These are phyloP conservation scores for Epizoanthus stellaris DNA, from an alignment of 92 coral and sea anemone genomes.

Conservation along the genomic window DNA sequence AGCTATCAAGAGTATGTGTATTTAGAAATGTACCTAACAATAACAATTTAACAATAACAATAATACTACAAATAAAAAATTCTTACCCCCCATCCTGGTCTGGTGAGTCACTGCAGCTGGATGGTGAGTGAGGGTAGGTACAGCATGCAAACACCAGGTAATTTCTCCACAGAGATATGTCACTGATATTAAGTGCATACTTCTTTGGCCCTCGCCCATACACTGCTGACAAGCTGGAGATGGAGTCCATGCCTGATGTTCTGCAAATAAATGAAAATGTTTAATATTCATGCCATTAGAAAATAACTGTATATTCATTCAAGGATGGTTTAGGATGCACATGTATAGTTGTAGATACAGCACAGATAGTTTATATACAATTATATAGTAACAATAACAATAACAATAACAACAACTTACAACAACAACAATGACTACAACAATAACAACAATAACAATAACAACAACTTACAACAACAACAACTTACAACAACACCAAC, in stretches of 20 bases:
- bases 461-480: too few species aligned
- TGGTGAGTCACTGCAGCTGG: constrained; percentile 72
- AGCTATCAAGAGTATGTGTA: too few species aligned
- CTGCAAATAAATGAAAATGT: constrained; percentile 49
- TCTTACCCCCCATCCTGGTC: constrained; percentile 95
- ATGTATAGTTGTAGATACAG: too few species aligned
- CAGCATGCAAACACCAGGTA: constrained; percentile 95
- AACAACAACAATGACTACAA: too few species aligned
- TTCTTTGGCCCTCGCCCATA: constrained; percentile 97
- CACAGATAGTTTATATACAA: too few species aligned
- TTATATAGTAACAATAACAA: too few species aligned
- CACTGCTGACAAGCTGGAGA: constrained; percentile 93
- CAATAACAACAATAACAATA: too few species aligned
- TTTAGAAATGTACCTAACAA: too few species aligned
- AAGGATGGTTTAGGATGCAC: not conserved
- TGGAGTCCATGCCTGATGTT: constrained; percentile 98
- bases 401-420: too few species aligned
- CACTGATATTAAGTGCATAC: constrained; percentile 75
- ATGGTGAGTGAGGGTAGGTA: constrained; percentile 81
- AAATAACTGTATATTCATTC: not conserved
- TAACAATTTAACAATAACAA: too few species aligned
- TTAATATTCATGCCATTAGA: not conserved
- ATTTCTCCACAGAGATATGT: constrained; percentile 87
- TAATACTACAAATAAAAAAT: too few species aligned
- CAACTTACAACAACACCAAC: too few species aligned